Conservation (phyloP, 2,888 invertebrate genomes). For the Apeira syringaria region DNA sequence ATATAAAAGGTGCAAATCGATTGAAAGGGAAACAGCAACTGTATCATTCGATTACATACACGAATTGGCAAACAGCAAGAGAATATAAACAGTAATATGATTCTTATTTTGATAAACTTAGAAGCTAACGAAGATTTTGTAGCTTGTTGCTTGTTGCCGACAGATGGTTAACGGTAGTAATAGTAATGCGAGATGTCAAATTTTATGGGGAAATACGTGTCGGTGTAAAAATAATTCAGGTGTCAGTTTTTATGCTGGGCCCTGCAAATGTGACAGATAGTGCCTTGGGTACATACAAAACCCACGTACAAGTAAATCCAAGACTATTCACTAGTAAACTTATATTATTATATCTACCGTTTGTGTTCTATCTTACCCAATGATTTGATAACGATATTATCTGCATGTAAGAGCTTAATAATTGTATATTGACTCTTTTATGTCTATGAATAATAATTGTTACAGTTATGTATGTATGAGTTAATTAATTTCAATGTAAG, state of each 20-base stretch:
- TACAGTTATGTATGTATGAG: too few relatives aligned
- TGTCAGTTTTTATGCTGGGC: conserved; percentile 33
- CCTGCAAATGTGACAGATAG: too few relatives aligned
- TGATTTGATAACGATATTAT: too few relatives aligned
- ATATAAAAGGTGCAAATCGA: conserved; percentile 67
- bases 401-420: too few relatives aligned
- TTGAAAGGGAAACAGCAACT: conserved; percentile 63
- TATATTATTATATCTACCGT: too few relatives aligned
- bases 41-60: conserved; percentile 46
- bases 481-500: too few relatives aligned
- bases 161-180: conserved; percentile 50
- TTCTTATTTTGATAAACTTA: conserved; percentile 31
- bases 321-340: too few relatives aligned
- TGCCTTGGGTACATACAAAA: too few relatives aligned
- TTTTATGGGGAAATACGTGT: conserved; percentile 42
- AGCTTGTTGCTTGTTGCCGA: conserved; percentile 17
- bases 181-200: conserved; percentile 48
- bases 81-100: conserved; percentile 24
- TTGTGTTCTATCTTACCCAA: too few relatives aligned
- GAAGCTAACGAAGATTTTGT: conserved; percentile 4
- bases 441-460: too few relatives aligned
- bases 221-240: conserved; percentile 37
- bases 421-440: too few relatives aligned
- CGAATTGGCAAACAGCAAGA: conserved; percentile 26
- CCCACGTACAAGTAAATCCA: too few relatives aligned